Evolutionary conservation across 2,113 vertebrate genomes (phyloP), one percentile per base, ranked within the genome.

Genomic region (Phasianus colchicus): DNA sequence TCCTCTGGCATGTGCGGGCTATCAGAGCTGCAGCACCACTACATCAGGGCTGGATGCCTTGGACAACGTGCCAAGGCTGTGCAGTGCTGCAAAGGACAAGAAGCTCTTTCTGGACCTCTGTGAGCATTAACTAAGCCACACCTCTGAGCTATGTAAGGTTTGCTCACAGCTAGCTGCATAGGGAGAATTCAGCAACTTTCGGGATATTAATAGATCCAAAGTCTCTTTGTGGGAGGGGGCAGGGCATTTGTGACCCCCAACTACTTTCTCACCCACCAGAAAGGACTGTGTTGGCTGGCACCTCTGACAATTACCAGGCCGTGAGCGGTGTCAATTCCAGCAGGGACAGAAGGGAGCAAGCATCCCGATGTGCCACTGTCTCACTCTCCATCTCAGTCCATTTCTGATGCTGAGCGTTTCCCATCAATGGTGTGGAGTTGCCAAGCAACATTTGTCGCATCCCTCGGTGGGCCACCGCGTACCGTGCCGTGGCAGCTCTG

Each of bases 401-500:
- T 71, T 78, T 42, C 60, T 0, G 8, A 80, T 80, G 83, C 87
- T 3, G 61, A 82, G 73, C 1, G 9, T 83, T 91, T 93, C 71
- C 77, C 76, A 67, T 76, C 88, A 79, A 20, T 6, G 84, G 79
- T 1, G 1, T 77, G 86, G 89, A 81, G 95, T 91, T 97, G 92
- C 94, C 94, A 96, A 81, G 95, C 93, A 96, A 96, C 90, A 67
- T 90, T 89, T 93, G 42, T 88, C 3, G 0, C 45, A 79, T 71
- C 77, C 93, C 86, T 94, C 19, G 4, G 48, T 5, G 79, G 81
- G 79, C 79, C 19, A 25, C 66, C 1, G 30, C 67, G 87, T 76
- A 4, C 9, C 1, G 57, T 57, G 47, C 83, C 21, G 42, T 48
- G 75, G 91, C 88, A 89, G 93, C 67, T 55, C 83, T 21, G 1